These are phyloP conservation scores for Ploceus nigricollis DNA, from an alignment of 2,113 vertebrate genomes.

Conservation along the genomic window DNA sequence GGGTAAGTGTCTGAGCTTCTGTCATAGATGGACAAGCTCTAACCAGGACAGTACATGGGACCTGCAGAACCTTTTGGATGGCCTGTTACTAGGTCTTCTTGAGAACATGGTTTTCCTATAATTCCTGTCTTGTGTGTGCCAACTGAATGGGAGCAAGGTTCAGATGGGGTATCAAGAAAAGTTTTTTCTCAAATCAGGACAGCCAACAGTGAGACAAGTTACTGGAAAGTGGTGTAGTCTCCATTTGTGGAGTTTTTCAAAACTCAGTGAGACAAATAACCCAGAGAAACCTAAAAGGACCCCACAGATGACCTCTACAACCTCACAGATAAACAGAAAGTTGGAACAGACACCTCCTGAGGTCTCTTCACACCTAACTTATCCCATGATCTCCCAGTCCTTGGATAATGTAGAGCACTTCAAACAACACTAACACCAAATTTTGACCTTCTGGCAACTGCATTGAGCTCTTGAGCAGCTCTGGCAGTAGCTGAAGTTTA, in stretches of 20 bases:
- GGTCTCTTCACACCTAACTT: neutral
- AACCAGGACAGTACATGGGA: neutral
- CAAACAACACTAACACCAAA: neutral
- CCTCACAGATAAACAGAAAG: neutral
- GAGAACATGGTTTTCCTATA: neutral
- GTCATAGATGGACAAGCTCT: neutral
- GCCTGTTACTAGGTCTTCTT: neutral
- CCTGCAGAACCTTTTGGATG: neutral
- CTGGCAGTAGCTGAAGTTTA: neutral
- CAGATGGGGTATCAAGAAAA: neutral
- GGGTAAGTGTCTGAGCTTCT: neutral
- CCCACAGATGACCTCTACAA: neutral
- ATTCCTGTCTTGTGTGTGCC: neutral
- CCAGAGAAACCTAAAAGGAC: neutral
- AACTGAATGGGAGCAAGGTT: neutral
- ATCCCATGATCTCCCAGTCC: neutral
- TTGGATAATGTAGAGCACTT: neutral
- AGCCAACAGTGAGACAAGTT: neutral
- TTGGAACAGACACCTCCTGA: neutral
- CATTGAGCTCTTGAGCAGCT: neutral
- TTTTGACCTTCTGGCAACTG: neutral
- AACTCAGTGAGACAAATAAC: neutral
- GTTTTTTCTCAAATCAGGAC: neutral
- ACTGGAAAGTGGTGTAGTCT: neutral
- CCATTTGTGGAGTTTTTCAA: neutral